phyloP scores from a whole-genome alignment of 2,888 invertebrate species.

The Hypercompe scribonia region DNA sequence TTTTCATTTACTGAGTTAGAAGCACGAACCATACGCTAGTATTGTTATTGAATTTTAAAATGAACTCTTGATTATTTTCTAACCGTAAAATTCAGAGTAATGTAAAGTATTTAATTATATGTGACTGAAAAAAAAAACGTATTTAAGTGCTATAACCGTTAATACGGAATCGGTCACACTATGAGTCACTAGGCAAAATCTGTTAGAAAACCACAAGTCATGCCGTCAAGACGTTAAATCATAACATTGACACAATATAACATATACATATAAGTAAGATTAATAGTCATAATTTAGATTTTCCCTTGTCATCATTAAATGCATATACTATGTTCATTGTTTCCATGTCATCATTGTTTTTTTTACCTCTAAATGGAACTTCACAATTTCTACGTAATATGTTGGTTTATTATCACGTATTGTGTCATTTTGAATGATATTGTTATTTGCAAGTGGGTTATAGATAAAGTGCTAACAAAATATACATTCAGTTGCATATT shows the following conservation, averaged over 20 bases:
- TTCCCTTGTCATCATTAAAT: slow-evolving; percentile 7
- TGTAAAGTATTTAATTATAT: neutral
- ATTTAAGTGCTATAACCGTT: neutral
- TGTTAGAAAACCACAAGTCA: slow-evolving; percentile 5
- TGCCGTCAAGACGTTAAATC: neutral
- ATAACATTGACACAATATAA: neutral
- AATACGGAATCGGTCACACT: slow-evolving; percentile 2
- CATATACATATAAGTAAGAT: neutral
- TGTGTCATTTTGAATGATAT: neutral
- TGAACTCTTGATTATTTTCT: neutral
- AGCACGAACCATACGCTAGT: no score
- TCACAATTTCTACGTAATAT: neutral
- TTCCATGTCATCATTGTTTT: neutral
- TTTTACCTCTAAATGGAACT: neutral
- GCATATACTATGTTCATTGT: neutral
- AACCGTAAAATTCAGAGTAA: neutral
- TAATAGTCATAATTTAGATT: slow-evolving; percentile 7
- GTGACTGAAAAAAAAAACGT: neutral
- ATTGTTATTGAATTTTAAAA: neutral
- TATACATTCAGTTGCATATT: neutral
- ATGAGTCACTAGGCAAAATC: slow-evolving; percentile 3
- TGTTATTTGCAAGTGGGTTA: neutral
- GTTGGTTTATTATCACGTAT: neutral
- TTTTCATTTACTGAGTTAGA: no score
- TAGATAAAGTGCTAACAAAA: no score